Base-by-base conservation (phyloP, 1,140 invertebrate genomes). In the Physella acuta region DNA sequence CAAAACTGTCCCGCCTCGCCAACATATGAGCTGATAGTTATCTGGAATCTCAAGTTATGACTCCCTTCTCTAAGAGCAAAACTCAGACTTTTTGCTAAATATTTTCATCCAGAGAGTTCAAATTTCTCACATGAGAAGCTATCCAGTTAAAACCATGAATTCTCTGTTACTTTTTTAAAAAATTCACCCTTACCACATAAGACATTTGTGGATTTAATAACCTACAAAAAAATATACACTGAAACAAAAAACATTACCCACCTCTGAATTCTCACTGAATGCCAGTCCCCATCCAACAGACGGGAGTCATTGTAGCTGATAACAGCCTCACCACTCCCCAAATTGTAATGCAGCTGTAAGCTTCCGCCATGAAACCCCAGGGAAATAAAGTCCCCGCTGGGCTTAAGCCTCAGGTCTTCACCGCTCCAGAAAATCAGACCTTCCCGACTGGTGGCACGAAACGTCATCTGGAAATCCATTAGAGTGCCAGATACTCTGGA, bases 261-360 rank as follows among this genome's bases (percentile, higher is more conserved):
- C 94, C 94, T 93, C 36, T 93, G 90, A 34, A 92, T 92, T 84
- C 91, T 89, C 31, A 96, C 89, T 70, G 92, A 88, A 85, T 98
- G 94, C 94, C 94, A 97, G 49, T 93, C 87, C 63, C 94, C 94
- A 85, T 97, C 94, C 84, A 94, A 92, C 36, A 97, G 89, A 82
- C 89, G 90, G n/a, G 92, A 92, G 71, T 89, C 88, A 86, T 97
- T 97, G 74, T 94, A 94, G 68, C 90, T 88, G 20, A 97, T 90
- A 44, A 79, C 71, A 3, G 80, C 85, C 77, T 93, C 92, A 8
- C 69, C 92, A 90, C 78, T 91, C 89, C 73, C 92, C 90, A 85
- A 90, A 88, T 85, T 92, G 82, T 77, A 90, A 51, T 84, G 87
- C 71, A 84, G 85, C 77, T 89, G 87, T 3, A 91, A 86, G 76